Conservation (phyloP, 1,140 invertebrate species). For the Drosophila grimshawi region DNA sequence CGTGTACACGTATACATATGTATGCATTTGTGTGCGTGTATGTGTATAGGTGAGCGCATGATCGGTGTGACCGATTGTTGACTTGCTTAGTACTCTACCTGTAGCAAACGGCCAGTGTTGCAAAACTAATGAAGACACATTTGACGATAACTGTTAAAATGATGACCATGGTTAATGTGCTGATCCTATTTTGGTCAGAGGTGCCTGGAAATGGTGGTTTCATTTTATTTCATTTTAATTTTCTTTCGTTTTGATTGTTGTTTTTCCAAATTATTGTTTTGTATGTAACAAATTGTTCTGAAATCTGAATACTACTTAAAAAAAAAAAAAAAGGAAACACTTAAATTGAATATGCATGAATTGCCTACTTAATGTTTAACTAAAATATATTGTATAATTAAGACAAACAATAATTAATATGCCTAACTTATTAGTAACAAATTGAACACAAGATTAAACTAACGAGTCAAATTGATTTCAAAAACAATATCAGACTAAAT, state of each 20-base stretch:
- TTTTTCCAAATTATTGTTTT: conserved; percentile 22
- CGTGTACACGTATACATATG: conserved; percentile 8
- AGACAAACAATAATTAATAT: background rate
- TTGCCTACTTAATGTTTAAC: background rate
- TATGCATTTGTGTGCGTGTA: conserved; percentile 11
- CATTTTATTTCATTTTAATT: conserved; percentile 56
- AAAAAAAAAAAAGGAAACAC: too few relatives aligned
- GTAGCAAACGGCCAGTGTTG: conserved; percentile 97
- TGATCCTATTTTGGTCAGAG: conserved; percentile 91
- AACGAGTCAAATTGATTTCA: too few relatives aligned
- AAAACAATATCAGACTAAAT: too few relatives aligned
- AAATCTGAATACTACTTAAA: conserved; percentile 15
- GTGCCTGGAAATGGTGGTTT: conserved; percentile 87
- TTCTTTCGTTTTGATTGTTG: conserved; percentile 32
- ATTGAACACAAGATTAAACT: too few relatives aligned
- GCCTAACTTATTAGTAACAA: too few relatives aligned
- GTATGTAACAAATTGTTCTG: conserved; percentile 25
- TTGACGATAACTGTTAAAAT: conserved; percentile 96
- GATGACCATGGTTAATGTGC: conserved; percentile 95
- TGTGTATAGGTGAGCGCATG: conserved; percentile 23
- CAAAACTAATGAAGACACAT: conserved; percentile 97
- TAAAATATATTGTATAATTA: background rate
- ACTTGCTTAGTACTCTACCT: conserved; percentile 90
- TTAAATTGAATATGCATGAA: background rate
- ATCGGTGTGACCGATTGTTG: conserved; percentile 45